phyloP scores from a whole-genome alignment of 1,140 invertebrate species.

The Diabrotica undecimpunctata region DNA sequence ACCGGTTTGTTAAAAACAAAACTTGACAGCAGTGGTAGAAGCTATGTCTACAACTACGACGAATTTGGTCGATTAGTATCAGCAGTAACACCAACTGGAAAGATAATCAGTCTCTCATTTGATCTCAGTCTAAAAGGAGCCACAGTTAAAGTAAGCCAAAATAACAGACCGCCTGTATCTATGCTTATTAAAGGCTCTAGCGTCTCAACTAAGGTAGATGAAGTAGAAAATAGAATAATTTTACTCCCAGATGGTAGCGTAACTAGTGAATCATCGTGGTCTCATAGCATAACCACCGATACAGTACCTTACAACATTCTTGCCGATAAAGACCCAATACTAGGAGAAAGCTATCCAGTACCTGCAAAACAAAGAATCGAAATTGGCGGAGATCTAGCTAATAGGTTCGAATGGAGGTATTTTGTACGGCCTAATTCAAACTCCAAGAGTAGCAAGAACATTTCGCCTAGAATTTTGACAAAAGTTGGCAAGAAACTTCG shows the following conservation, averaged over 20 bases:
- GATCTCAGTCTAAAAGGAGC: conserved; percentile 86
- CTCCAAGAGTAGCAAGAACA: conserved; percentile 56
- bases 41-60: conserved; percentile 93
- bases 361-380: conserved; percentile 86
- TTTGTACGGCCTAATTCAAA: conserved; percentile 68
- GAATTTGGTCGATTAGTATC: conserved; percentile 87
- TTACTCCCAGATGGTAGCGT: conserved; percentile 80
- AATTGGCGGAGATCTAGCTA: conserved; percentile 84
- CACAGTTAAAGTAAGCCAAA: conserved; percentile 77
- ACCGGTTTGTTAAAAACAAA: conserved; percentile 85
- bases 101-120: conserved; percentile 79
- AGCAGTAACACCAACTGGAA: conserved; percentile 88
- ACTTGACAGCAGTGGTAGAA: conserved; percentile 83
- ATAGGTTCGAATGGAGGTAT: conserved; percentile 93
- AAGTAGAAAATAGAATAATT: conserved; percentile 75
- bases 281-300: conserved; percentile 78
- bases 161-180: conserved; percentile 74
- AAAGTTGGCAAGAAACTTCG: conserved; percentile 80
- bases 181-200: conserved; percentile 85
- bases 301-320: conserved; percentile 81
- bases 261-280: conserved; percentile 74
- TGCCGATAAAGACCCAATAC: conserved; percentile 74
- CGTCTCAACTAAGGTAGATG: conserved; percentile 74
- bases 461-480: conserved; percentile 58
- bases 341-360: conserved; percentile 86